These are phyloP conservation scores for Nectonema munidae DNA, from an alignment of 2,888 invertebrate genomes.

Conservation along the genomic window DNA sequence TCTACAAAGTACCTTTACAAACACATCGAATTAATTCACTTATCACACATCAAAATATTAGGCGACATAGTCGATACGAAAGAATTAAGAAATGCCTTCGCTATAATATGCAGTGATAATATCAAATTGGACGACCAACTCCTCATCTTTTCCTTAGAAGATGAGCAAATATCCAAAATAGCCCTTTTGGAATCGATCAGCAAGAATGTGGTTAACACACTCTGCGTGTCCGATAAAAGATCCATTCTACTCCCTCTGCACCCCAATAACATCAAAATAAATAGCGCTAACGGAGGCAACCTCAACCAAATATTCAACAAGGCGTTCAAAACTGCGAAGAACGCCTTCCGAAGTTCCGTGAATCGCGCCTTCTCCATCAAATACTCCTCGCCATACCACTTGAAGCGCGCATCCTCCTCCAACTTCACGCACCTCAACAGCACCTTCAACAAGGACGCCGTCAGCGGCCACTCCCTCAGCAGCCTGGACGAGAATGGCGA, in stretches of 20 bases:
- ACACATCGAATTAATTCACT: conserved; percentile 53
- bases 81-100: conserved; percentile 64
- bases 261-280: conserved; percentile 49
- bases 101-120: conserved; percentile 50
- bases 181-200: conserved; percentile 41
- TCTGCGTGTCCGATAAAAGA: conserved; percentile 44
- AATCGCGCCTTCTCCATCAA: conserved; percentile 74
- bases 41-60: conserved; percentile 56
- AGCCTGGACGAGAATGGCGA: too few relatives aligned
- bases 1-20: too few relatives aligned
- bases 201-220: conserved; percentile 58
- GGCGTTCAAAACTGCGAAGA: conserved; percentile 36
- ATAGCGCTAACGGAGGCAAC: conserved; percentile 51
- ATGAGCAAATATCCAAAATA: conserved; percentile 44
- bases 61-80: conserved; percentile 50
- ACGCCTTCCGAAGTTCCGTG: conserved; percentile 26
- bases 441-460: neutral
- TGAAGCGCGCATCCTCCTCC: conserved; percentile 66
- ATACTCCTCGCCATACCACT: conserved; percentile 50
- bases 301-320: conserved; percentile 36
- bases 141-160: conserved; percentile 49
- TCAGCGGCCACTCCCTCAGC: too few relatives aligned
- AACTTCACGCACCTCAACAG: conserved; percentile 34
- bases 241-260: conserved; percentile 33
- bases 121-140: conserved; percentile 52